Base-by-base conservation (phyloP, 1,140 invertebrate genomes). In the Pygmarrhopalites habei region DNA sequence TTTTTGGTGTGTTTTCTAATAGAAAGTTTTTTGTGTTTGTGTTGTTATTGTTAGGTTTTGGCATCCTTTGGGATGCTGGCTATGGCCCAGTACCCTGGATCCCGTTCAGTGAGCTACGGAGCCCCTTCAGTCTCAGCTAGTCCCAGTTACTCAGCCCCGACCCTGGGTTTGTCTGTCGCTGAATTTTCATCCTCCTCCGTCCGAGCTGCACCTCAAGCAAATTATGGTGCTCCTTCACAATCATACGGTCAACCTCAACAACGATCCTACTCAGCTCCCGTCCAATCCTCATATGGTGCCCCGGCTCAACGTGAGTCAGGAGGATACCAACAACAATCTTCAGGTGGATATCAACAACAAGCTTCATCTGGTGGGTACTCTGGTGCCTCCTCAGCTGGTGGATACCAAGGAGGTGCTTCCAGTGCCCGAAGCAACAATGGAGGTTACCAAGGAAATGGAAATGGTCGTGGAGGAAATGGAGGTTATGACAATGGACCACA, bases 401-500 rank as follows among this genome's bases (percentile, higher is more conserved):
- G 17, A 12, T 51, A 51, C 26, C 56, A 32, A 29, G 51, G 57
- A 71, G 35, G 52, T 73, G 29, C 12, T 7, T 4, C 10, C 12
- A 5, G 7, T 5, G 23, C 21, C 58, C 66, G 61, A 68, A 4
- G 3, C 21, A 32, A 4, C 51, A 19, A 5, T 17, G 23, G 25
- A 17, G 52, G 41, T 60, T 64, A 26, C 72, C 58, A 7, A 72
- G 66, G 70, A 70, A 60, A 71, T 71, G 55, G 73, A 73, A 53
- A 76, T 75, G 65, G 69, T 19, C 47, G 23, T 41, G 53, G 2
- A 19, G 3, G 23, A 74, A 14, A 73, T 73, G 35, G 35, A 14
- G 53, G 53, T n/a, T 35, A 41, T 39, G 30, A 56, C 30, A 39
- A 41, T 10, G 53, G 53, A 35, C 30, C 35, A 35, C 25, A 35